Evolutionary conservation across 1,140 invertebrate species (phyloP).

Genomic region (Portunus trituberculatus): DNA sequence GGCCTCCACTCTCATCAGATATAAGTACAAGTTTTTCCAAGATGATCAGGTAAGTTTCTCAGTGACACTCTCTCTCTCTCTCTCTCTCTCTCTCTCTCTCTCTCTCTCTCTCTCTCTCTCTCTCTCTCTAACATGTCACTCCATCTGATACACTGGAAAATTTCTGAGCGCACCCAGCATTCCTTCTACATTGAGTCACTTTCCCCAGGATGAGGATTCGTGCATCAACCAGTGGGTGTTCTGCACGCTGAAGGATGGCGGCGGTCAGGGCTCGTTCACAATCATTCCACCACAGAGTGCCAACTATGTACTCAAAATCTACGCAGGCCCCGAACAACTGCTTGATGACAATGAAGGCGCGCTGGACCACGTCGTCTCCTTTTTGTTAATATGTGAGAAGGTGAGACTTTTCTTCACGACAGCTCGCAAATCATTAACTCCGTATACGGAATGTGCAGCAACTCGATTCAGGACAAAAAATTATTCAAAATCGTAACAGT

Average conservation of each 20-base stretch:
- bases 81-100: neutral
- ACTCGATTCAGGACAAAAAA: too few relatives aligned
- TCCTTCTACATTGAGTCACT: neutral
- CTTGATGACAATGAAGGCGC: constrained; percentile 78
- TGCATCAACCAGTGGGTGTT: constrained; percentile 80
- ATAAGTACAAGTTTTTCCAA: constrained; percentile 78
- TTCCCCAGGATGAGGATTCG: constrained; percentile 78
- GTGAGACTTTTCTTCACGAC: constrained; percentile 62
- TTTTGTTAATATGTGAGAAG: constrained; percentile 79
- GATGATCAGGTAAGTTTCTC: constrained; percentile 67
- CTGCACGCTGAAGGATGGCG: constrained; percentile 79
- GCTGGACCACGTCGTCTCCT: constrained; percentile 79
- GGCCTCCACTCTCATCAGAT: constrained; percentile 73
- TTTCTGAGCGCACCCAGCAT: neutral
- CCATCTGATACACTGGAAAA: neutral
- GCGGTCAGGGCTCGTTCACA: constrained; percentile 78
- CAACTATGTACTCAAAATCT: constrained; percentile 80
- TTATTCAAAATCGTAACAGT: too few relatives aligned
- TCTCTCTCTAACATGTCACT: neutral
- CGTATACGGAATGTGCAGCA: too few relatives aligned
- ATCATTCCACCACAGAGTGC: constrained; percentile 79
- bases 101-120: neutral
- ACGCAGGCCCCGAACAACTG: constrained; percentile 79
- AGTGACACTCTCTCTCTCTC: neutral
- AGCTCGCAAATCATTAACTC: too few relatives aligned